Percentiles rank a stretch among this genome's conserved stretches.
Conservation (phyloP, 2,113 vertebrate genomes). For the Hymenochirus boettgeri region DNA sequence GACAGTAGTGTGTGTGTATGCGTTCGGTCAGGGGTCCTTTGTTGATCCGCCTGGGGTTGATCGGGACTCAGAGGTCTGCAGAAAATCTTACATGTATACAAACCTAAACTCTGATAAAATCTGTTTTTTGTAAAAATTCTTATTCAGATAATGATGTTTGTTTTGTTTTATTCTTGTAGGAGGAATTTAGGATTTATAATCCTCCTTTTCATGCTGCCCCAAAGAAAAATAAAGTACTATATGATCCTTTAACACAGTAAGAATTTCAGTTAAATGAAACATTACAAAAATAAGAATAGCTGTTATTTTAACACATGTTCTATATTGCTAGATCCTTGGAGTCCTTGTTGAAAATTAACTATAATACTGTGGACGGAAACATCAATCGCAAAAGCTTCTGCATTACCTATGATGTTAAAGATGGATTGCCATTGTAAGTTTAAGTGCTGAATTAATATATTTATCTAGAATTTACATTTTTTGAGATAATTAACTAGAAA, state of each 20-base stretch:
- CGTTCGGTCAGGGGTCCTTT: too few relatives aligned
- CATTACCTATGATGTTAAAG: slow-evolving; percentile 46
- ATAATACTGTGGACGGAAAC: slow-evolving; percentile 57
- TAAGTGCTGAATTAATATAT: too few relatives aligned
- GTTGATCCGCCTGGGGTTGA: too few relatives aligned
- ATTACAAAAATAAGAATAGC: neutral
- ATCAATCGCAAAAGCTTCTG: slow-evolving; percentile 63
- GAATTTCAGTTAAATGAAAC: slow-evolving; percentile 21
- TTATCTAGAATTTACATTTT: too few relatives aligned
- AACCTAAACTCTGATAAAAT: too few relatives aligned
- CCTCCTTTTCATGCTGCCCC: slow-evolving; percentile 61
- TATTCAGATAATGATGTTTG: neutral
- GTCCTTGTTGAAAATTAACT: slow-evolving; percentile 56
- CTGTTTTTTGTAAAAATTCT: too few relatives aligned
- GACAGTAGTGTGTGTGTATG: too few relatives aligned
- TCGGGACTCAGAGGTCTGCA: too few relatives aligned
- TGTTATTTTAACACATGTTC: neutral
- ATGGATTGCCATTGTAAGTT: slow-evolving; percentile 63
- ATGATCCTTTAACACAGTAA: slow-evolving; percentile 60
- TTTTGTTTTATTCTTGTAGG: slow-evolving; percentile 55
- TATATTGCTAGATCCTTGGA: slow-evolving; percentile 51
- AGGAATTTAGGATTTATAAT: slow-evolving; percentile 68
- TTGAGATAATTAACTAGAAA: too few relatives aligned
- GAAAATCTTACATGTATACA: too few relatives aligned
- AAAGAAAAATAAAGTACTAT: slow-evolving; percentile 48